These are phyloP conservation scores for Entelurus aequoreus DNA, from an alignment of 2,113 vertebrate species.

Conservation along the genomic window DNA sequence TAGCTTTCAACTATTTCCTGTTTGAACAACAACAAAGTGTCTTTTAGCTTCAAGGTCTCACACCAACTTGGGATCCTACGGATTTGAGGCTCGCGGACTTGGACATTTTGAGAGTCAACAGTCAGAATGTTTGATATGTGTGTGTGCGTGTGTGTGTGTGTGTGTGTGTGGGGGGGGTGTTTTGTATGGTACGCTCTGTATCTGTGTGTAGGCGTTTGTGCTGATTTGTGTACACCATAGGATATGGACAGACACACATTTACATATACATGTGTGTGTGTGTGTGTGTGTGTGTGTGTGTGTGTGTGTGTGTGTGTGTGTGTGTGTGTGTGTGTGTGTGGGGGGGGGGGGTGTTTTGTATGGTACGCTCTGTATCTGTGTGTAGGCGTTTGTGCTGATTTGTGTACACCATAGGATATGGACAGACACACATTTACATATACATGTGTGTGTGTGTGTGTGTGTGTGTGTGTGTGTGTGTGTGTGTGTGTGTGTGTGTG, in stretches of 20 bases:
- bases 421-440: no score
- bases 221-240: no score
- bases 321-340: constrained; percentile 6
- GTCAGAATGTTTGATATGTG: constrained; percentile 35
- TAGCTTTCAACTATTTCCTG: no score
- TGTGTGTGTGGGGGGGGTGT: neutral
- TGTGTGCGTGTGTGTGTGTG: constrained; percentile 8
- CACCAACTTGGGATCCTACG: constrained; percentile 24
- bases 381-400: neutral
- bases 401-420: no score
- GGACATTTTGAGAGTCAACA: constrained; percentile 49
- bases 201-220: neutral
- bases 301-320: constrained; percentile 1
- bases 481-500: no score
- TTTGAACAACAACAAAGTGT: constrained; percentile 25
- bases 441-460: neutral
- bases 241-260: no score
- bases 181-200: neutral
- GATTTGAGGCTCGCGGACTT: constrained; percentile 55
- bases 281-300: neutral
- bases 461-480: no score
- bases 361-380: constrained; percentile 3
- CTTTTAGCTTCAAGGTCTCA: constrained; percentile 39
- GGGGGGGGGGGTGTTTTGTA: neutral
- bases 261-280: neutral